A percentile compares a stretch with the other conserved stretches of the same genome.
phyloP scores from a whole-genome alignment of 2,888 invertebrate species.

The Drosophila neutralis region DNA sequence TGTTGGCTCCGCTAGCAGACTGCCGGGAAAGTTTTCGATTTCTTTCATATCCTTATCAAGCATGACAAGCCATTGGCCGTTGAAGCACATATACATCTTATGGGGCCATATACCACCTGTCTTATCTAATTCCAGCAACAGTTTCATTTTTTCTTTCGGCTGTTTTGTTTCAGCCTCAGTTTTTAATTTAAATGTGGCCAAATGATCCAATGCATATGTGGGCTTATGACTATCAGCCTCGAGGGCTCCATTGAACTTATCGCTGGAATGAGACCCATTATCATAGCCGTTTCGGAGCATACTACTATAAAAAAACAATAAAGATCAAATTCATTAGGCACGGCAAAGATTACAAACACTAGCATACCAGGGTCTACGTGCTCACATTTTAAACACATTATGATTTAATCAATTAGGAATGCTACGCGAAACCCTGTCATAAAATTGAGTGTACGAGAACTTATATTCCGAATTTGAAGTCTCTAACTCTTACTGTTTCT shows the following conservation, averaged over 20 bases:
- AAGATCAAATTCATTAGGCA: background rate
- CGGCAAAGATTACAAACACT: background rate
- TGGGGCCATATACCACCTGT: constrained; percentile 99
- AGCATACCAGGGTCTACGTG: background rate
- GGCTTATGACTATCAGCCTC: constrained; percentile 85
- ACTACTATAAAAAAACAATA: constrained; percentile 26
- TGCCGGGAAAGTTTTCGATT: constrained; percentile 97
- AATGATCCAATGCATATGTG: constrained; percentile 96
- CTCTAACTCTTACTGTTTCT: background rate
- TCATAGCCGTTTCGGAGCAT: constrained; percentile 77
- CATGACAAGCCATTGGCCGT: constrained; percentile 94
- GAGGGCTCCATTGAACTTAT: constrained; percentile 35
- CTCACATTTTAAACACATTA: background rate
- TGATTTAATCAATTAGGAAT: background rate
- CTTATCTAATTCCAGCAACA: constrained; percentile 95
- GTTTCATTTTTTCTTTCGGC: constrained; percentile 95
- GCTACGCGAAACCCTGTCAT: background rate
- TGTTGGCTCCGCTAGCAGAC: constrained; percentile 96
- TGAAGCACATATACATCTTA: constrained; percentile 96
- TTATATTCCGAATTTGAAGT: background rate
- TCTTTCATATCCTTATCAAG: constrained; percentile 97
- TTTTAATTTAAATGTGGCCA: constrained; percentile 98
- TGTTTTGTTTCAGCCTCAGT: constrained; percentile 94
- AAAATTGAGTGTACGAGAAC: background rate
- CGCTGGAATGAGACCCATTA: constrained; percentile 53